These are phyloP conservation scores for Pseudorhombus dupliciocellatus DNA, from an alignment of 2,113 vertebrate species.

Conservation along the genomic window DNA sequence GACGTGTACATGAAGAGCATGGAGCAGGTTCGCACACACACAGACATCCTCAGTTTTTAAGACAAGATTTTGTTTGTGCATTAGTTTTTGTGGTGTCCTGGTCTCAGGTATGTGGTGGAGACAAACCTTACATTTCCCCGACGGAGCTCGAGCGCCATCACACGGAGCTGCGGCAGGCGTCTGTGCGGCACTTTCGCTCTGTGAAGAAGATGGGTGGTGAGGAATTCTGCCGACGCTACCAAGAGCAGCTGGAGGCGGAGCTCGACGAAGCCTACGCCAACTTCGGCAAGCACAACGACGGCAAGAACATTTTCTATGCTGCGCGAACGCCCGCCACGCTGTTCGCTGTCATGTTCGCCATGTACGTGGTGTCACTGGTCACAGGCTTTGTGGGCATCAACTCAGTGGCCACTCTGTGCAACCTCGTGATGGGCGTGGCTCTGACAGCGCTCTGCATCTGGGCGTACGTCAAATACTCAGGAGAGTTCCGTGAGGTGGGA, in stretches of 20 bases:
- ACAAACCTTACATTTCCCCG: conserved; percentile 93
- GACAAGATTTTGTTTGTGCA: no score
- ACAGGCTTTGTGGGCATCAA: conserved; percentile 92
- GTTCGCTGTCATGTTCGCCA: conserved; percentile 92
- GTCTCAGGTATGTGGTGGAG: conserved; percentile 91
- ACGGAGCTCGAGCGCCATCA: conserved; percentile 90
- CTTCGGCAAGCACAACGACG: conserved; percentile 95
- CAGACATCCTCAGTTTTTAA: no score
- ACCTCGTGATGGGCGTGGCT: conserved; percentile 91
- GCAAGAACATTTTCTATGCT: conserved; percentile 97
- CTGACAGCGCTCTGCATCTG: conserved; percentile 90
- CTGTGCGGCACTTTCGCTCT: conserved; percentile 86
- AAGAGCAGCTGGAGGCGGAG: conserved; percentile 92
- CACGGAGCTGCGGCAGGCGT: conserved; percentile 79
- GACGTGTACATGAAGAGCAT: conserved; percentile 90
- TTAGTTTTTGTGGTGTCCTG: background rate
- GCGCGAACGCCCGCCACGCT: conserved; percentile 94
- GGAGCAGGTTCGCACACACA: conserved; percentile 86
- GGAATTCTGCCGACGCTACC: conserved; percentile 93
- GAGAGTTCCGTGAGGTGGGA: conserved; percentile 93
- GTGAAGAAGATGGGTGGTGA: conserved; percentile 98
- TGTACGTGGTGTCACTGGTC: conserved; percentile 92
- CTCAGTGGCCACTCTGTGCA: conserved; percentile 90
- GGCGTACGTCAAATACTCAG: conserved; percentile 96
- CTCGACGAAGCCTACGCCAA: conserved; percentile 90